Evolutionary conservation across 2,797 vertebrate species (phyloP).

Genomic region (Staurois parvus): DNA sequence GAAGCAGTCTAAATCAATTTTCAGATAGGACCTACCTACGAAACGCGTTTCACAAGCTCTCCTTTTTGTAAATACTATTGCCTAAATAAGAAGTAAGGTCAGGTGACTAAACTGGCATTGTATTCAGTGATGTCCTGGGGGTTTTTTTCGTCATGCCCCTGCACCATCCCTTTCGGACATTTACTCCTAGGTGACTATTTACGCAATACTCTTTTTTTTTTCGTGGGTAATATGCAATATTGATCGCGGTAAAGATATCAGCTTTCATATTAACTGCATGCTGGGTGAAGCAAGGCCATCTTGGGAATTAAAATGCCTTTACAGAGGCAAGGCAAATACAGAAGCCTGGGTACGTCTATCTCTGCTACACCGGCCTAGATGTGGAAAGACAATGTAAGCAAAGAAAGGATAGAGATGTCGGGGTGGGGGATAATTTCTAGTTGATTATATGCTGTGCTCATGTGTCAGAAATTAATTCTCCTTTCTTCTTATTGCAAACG

Average conservation of each 20-base stretch:
- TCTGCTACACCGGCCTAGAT: neutral
- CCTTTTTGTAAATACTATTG: slow-evolving; percentile 16
- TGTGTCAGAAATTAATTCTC: slow-evolving; percentile 8
- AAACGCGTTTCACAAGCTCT: neutral
- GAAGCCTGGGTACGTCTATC: neutral
- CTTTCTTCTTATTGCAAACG: neutral
- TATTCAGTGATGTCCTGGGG: neutral
- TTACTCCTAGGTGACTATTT: neutral
- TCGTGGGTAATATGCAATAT: neutral
- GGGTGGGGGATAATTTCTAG: neutral
- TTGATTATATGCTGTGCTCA: slow-evolving; percentile 6
- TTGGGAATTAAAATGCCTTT: neutral
- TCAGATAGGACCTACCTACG: no score
- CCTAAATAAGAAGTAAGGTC: neutral
- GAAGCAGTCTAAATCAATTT: no score
- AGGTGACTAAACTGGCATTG: neutral
- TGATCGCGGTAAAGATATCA: neutral
- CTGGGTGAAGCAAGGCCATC: neutral
- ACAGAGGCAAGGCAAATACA: neutral
- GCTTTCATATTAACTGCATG: neutral
- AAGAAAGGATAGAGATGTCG: neutral
- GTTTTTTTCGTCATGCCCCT: no score
- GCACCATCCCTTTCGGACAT: neutral
- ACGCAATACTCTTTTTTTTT: neutral
- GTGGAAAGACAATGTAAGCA: neutral